Evolutionary conservation across 2,113 vertebrate genomes (phyloP), one percentile per base, ranked within the genome.

Genomic region (Leptobrachium leishanense): DNA sequence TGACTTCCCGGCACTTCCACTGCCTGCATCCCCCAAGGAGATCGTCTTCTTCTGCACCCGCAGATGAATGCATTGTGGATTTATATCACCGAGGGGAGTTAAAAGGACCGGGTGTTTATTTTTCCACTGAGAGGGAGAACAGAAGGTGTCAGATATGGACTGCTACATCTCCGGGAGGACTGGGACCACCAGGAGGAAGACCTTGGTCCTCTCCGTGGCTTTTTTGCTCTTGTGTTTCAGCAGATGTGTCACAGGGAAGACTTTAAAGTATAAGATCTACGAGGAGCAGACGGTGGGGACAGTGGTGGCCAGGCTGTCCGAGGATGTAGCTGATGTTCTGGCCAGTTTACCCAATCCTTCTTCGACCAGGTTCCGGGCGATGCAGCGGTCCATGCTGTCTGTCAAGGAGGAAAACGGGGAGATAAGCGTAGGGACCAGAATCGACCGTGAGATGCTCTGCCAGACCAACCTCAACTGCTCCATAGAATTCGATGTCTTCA

Each of bases 401-500:
- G 95, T 99, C 3, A 92, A 95, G 0, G 98, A 99, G 88, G 94
- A 96, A 76, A 97, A 94, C 2, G 98, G 98, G 2, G 95, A 98
- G 83, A 96, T 99, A 85, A 96, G 93, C 88, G 93, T 99, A 31
- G 96, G 91, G 63, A 90, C 94, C 74, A 94, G 95, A 69, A 97
- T 99, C 72, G 98, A 99, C 88, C 95, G 98, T 0, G 98, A 99
- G 13, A 94, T 95, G 85, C 95, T 99, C 1, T 99, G 98, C 83
- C 94, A 96, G 85, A 95, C 96, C 84, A 96, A 98, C 89, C 89
- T 92, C 7, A 98, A 98, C 90, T 99, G 97, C 84, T 96, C 96
- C n/a, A 95, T 99, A 31, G 96, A 97, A 87, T 99, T 99, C 81
- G 97, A 99, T 64, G 97, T 99, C 87, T 93, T 99, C 83, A 99